A percentile compares a stretch with the other conserved stretches of the same genome.
Evolutionary conservation across 2,797 vertebrate genomes (phyloP).

Genomic region (Chiroxiphia lanceolata): DNA sequence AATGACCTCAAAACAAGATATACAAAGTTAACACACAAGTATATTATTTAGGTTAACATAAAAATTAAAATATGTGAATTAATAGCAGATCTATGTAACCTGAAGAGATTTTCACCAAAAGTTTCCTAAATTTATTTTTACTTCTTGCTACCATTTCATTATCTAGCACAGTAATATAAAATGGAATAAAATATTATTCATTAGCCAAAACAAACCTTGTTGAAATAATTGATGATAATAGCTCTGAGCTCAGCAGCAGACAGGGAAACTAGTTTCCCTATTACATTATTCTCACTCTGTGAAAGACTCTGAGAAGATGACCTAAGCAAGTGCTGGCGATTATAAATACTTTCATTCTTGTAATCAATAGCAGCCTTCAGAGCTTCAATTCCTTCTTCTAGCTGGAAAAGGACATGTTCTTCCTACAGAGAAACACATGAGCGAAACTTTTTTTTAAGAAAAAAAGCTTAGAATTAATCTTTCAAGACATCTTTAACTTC

Average conservation of each 20-base stretch:
- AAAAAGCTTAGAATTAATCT: neutral
- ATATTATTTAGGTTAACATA: neutral
- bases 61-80: neutral
- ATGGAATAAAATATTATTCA: neutral
- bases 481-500: neutral
- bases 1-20: neutral
- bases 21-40: neutral
- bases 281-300: constrained; percentile 76
- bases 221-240: constrained; percentile 88
- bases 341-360: constrained; percentile 83
- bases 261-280: constrained; percentile 81
- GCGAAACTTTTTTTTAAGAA: neutral
- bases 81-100: neutral
- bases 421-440: constrained; percentile 76
- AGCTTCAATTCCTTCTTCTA: constrained; percentile 89
- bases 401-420: constrained; percentile 83
- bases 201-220: constrained; percentile 81
- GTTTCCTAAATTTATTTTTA: neutral
- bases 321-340: constrained; percentile 76
- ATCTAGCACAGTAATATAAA: neutral
- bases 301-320: constrained; percentile 72
- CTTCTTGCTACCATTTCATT: neutral
- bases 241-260: constrained; percentile 78
- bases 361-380: constrained; percentile 88
- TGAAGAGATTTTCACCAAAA: neutral